Conservation (phyloP, 2,797 vertebrate genomes). For the Huso huso region DNA sequence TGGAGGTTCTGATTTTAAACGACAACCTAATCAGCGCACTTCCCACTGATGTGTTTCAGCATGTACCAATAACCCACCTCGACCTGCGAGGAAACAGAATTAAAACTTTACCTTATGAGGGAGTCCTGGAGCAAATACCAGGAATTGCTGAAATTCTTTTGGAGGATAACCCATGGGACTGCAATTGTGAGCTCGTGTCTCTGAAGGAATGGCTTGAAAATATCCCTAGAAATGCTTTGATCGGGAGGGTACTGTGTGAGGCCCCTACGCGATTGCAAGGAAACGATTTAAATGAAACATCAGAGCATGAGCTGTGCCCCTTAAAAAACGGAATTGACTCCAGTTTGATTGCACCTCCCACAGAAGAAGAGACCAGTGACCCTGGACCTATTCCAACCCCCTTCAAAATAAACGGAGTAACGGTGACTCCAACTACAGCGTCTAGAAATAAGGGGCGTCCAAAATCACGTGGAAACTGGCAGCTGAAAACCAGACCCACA, state of each 20-base stretch:
- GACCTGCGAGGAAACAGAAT: constrained; percentile 94
- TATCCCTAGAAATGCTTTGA: constrained; percentile 89
- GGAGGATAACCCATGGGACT: constrained; percentile 98
- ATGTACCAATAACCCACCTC: constrained; percentile 94
- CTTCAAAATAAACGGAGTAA: constrained; percentile 70
- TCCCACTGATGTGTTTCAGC: constrained; percentile 89
- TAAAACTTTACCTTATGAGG: constrained; percentile 96
- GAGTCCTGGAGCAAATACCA: constrained; percentile 91
- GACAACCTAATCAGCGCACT: constrained; percentile 96
- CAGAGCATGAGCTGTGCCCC: constrained; percentile 85
- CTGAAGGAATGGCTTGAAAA: constrained; percentile 98
- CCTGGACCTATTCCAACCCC: constrained; percentile 76
- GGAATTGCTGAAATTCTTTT: constrained; percentile 93
- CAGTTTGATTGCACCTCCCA: constrained; percentile 87
- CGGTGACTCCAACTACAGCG: constrained; percentile 66
- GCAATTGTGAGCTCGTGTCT: constrained; percentile 89
- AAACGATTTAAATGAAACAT: constrained; percentile 91
- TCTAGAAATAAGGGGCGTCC: constrained; percentile 72
- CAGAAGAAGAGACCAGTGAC: constrained; percentile 80
- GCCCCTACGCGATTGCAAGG: constrained; percentile 90
- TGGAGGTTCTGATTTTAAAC: constrained; percentile 96
- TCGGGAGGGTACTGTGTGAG: constrained; percentile 90
- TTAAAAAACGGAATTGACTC: constrained; percentile 80
- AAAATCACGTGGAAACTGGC: constrained; percentile 92
- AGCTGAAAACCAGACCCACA: constrained; percentile 86